A percentile compares a stretch with the other conserved stretches of the same genome.
phyloP scores from a whole-genome alignment of 2,888 invertebrate species.

The Colostygia pectinataria region DNA sequence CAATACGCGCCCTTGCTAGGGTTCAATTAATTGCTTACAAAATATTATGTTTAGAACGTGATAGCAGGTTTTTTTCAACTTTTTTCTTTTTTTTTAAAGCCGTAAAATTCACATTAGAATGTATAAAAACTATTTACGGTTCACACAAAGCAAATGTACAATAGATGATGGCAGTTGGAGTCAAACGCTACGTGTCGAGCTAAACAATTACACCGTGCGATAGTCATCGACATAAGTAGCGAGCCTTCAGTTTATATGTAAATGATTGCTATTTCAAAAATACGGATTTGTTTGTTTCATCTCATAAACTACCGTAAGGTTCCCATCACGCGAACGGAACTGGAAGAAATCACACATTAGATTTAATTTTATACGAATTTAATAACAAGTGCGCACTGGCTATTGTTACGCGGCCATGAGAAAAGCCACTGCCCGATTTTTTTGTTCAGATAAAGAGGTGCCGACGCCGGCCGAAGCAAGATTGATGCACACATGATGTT shows the following conservation, averaged over 20 bases:
- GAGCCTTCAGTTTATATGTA: conserved; percentile 50
- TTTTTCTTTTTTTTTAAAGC: background rate
- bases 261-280: conserved; percentile 50
- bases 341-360: conserved; percentile 76
- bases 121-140: conserved; percentile 24
- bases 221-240: conserved; percentile 47
- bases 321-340: conserved; percentile 80
- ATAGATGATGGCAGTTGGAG: conserved; percentile 29
- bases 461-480: conserved; percentile 73
- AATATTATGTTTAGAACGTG: background rate
- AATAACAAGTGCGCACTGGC: conserved; percentile 74
- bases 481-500: conserved; percentile 72
- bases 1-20: conserved; percentile 26
- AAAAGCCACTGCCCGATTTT: conserved; percentile 67
- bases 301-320: conserved; percentile 68
- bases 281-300: conserved; percentile 52
- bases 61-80: background rate
- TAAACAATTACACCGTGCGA: conserved; percentile 42
- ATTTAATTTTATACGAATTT: conserved; percentile 83
- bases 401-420: conserved; percentile 75
- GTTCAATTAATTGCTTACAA: conserved; percentile 17
- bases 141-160: conserved; percentile 33
- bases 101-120: conserved; percentile 27
- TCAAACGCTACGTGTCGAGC: conserved; percentile 38
- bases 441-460: conserved; percentile 77